phyloP scores from a whole-genome alignment of 2,113 vertebrate genomes.

The Dicrurus megarhynchus region DNA sequence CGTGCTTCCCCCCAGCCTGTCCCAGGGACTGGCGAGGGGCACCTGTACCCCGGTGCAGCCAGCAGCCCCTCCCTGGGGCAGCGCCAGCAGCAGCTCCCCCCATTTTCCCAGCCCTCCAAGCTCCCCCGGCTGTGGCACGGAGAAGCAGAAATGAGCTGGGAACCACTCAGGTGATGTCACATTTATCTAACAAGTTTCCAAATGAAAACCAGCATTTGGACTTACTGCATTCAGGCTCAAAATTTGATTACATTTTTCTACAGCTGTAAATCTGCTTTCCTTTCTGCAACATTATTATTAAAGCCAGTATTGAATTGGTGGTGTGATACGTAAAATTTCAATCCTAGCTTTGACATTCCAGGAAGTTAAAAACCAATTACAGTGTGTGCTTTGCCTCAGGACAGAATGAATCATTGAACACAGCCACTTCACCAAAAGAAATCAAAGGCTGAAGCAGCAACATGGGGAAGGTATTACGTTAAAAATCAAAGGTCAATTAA shows the following conservation, averaged over 20 bases:
- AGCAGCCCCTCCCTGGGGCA: background rate
- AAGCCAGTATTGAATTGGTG: slow-evolving; percentile 71
- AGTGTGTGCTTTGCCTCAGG: slow-evolving; percentile 74
- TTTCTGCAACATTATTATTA: slow-evolving; percentile 76
- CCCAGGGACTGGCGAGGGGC: rapidly evolving
- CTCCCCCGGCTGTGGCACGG: background rate
- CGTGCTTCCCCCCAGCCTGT: rapidly evolving
- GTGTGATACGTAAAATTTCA: slow-evolving; percentile 77
- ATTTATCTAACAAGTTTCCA: slow-evolving; percentile 74
- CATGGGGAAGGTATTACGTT: slow-evolving; percentile 50
- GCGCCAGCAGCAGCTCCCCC: background rate
- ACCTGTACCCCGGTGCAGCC: rapidly evolving
- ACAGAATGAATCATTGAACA: slow-evolving; percentile 73
- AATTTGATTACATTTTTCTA: slow-evolving; percentile 81
- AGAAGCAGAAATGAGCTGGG: background rate
- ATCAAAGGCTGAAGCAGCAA: slow-evolving; percentile 69
- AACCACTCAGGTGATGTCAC: slow-evolving; percentile 34
- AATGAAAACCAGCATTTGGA: slow-evolving; percentile 77
- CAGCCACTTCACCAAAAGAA: slow-evolving; percentile 65
- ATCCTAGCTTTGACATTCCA: slow-evolving; percentile 79
- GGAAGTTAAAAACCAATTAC: slow-evolving; percentile 85
- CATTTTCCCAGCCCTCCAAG: rapidly evolving
- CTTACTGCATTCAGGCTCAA: slow-evolving; percentile 74
- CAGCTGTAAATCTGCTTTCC: slow-evolving; percentile 75
- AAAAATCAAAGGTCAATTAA: slow-evolving; percentile 77